Base-by-base conservation (phyloP, 2,113 vertebrate species). In the Rattus rattus region DNA sequence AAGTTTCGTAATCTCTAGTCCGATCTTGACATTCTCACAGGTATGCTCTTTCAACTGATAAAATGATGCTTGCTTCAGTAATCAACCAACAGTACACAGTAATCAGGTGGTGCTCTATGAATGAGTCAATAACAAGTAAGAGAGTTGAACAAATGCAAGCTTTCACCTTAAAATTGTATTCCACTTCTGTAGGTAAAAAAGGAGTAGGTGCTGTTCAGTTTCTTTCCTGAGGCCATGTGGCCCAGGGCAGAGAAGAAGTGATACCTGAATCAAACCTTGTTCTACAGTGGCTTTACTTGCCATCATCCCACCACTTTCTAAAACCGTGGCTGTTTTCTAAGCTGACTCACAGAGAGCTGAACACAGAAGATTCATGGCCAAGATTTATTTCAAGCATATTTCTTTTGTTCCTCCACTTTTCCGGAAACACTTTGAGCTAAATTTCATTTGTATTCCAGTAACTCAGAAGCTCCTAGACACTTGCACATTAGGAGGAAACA, bases 311-410 rank as follows among this genome's bases (percentile, higher is more conserved):
- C 69, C 84, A 13, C 17, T 88, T 88, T 88, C 65, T 96, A 94
- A 65, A 88, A n/a, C 69, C 47, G 33, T 52, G 12, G 14, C 88
- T 92, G 2, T 73, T 95, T 90, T 61, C 80, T 26, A 67, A 47
- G 24, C 88, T 94, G 67, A 76, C 63, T 93, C 83, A 61, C 17
- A 84, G 86, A 95, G 83, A 94, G 54, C 20, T 79, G 33, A 76
- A 93, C 43, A 80, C 84, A 52, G 84, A 56, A 30, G 47, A 81
- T n/a, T 56, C 24, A 7, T 2, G 67, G 88, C 94, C 92, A 88
- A 54, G 54, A 92, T 97, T 94, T 84, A 92, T 94, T 96, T 88
- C 52, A 65, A 94, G 84, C 24, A 11, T 61, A 56, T 79, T 90
- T 75, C 88, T 81, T 26, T 70, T 79, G 54, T 93, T 90, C 76